Percentiles rank a stretch among this genome's conserved stretches.
Conservation (phyloP, 2,797 vertebrate species). For the Sebastes hopkinsi region DNA sequence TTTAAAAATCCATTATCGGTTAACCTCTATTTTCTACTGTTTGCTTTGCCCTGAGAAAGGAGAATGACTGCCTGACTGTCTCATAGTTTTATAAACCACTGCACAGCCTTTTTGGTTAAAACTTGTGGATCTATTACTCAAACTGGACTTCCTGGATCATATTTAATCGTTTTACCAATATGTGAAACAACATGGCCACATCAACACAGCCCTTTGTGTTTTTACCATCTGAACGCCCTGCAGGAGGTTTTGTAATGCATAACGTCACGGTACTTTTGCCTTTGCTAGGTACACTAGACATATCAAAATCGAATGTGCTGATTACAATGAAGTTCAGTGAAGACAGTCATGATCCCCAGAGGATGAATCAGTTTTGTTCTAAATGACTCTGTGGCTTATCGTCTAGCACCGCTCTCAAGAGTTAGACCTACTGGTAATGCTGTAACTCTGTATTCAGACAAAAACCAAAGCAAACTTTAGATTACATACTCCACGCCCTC, state of each 20-base stretch:
- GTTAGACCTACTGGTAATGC: neutral
- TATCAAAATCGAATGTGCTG: neutral
- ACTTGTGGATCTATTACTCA: too few relatives aligned
- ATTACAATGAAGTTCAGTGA: neutral
- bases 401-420: too few relatives aligned
- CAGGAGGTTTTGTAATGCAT: neutral
- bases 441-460: neutral
- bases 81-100: too few relatives aligned
- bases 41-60: too few relatives aligned
- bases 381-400: neutral
- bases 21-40: too few relatives aligned
- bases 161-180: too few relatives aligned
- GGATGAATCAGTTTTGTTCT: neutral
- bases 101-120: too few relatives aligned
- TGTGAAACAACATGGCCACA: too few relatives aligned
- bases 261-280: neutral
- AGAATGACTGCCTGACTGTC: too few relatives aligned
- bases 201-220: neutral
- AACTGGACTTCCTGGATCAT: too few relatives aligned
- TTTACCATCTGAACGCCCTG: neutral
- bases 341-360: neutral
- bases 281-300: neutral
- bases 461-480: neutral
- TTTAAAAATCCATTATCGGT: too few relatives aligned
- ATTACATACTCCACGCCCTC: neutral